Percentiles rank a stretch among this genome's conserved stretches.
phyloP scores from a whole-genome alignment of 2,797 vertebrate genomes.

The Anolis apletophallus region DNA sequence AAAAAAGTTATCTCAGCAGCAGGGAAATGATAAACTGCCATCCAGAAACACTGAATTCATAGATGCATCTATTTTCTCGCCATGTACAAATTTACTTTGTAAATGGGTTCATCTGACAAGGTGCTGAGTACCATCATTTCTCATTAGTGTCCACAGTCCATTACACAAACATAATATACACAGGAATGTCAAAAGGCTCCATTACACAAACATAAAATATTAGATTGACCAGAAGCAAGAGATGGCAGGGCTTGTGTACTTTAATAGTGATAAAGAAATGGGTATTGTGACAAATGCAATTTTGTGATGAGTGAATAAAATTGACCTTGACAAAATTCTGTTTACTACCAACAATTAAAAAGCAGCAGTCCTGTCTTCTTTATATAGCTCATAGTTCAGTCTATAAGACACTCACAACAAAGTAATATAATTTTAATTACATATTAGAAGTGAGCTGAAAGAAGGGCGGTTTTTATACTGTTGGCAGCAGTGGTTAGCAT shows the following conservation, averaged over 20 bases:
- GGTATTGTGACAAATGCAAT: not conserved
- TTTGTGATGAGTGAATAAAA: not conserved
- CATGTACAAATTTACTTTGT: constrained; percentile 9
- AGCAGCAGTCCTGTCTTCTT: not conserved
- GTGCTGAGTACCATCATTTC: constrained; percentile 19
- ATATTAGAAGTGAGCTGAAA: not conserved
- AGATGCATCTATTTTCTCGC: constrained; percentile 11
- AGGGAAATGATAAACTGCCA: not conserved
- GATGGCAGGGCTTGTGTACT: not conserved
- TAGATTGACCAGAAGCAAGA: constrained; percentile 19
- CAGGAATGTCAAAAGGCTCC: constrained; percentile 28
- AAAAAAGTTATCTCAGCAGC: not conserved
- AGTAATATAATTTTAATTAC: not conserved
- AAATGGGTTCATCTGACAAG: constrained; percentile 1
- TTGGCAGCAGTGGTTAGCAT: not conserved
- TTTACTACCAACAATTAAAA: not conserved
- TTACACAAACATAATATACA: constrained; percentile 41
- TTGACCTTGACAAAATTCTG: not conserved
- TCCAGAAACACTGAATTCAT: not conserved
- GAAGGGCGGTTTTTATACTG: not conserved
- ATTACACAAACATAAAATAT: constrained; percentile 25
- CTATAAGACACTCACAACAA: not conserved
- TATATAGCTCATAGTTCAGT: not conserved
- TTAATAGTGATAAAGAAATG: constrained; percentile 5
- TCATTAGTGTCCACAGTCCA: constrained; percentile 25